Base-by-base conservation (phyloP, 2,113 vertebrate genomes). In the Lasiurus borealis region DNA sequence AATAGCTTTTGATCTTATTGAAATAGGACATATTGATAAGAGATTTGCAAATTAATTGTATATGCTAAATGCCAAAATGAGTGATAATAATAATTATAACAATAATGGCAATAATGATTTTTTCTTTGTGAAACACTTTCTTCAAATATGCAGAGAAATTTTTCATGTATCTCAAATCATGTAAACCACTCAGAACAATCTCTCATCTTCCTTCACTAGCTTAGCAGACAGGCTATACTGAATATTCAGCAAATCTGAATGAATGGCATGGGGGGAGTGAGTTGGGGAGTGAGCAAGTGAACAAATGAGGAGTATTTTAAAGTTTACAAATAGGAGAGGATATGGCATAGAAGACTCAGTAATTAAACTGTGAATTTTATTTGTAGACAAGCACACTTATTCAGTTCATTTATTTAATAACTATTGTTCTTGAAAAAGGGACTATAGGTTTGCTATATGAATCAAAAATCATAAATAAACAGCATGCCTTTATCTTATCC, bases 221-320 rank as follows among this genome's bases (percentile, higher is more conserved):
- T 0, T 1, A 34, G 66, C 13, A 8, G 23, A 64, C 23, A 7
- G 18, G 7, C 4, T 1, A 5, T 18, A 29, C n/a, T 1, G 6
- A 31, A 27, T 6, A 2, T 18, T 4, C 48, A 31, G 16, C 8
- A 19, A 9, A 4, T 23, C 11, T 0, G n/a, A n/a, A n/a, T n/a
- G n/a, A 6, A 5, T 16, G 5, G 40, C 15, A 19, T 0, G 2
- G 14, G 25, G 2, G 6, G 25, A 8, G 4, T 1, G 13, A 8
- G 25, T 13, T 36, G 13, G n/a, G 23, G 34, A 9, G 1, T 2
- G 59, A 23, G 31, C 13, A 2, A 6, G 23, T 13, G 57, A 18
- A 2, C 6, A 40, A 5, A 1, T 2, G 19, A 5, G 11, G n/a
- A 12, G 64, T 8, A 0, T 66, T 57, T 66, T 12, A 5, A 6